Base-by-base conservation (phyloP, 2,797 vertebrate genomes). In the Coranthus polyacanthus region DNA sequence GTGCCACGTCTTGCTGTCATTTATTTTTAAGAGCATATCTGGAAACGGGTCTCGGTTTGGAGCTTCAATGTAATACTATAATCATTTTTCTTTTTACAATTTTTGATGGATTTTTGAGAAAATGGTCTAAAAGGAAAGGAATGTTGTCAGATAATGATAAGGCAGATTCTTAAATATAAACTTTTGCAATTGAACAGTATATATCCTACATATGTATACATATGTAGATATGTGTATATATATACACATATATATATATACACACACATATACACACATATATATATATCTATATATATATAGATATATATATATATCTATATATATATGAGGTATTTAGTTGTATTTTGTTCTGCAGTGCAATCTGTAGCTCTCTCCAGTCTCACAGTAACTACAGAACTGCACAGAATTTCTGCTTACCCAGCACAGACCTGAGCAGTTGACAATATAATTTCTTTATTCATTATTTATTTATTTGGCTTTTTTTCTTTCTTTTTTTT, bases 371-470 rank as follows among this genome's bases (percentile, higher is more conserved):
- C 46, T 26, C 37, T 56, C 18, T 54, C 22, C 68, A 60, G 42
- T 45, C 39, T 10, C 39, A 53, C 21, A 41, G 29, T 34, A 53
- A 21, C 51, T 29, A 24, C 38, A 80, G 37, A 68, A 50, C 36
- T 45, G 59, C 50, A 36, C 67, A 68, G 16, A 61, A 70, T 70
- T 66, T 65, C 66, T 75, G 79, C 78, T 81, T 82, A 78, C 65
- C 63, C 81, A 55, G 72, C 78, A 70, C 55, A 45, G 77, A 65
- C 72, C 68, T 66, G 38, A 77, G 61, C 62, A 51, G 50, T 71
- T 68, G 60, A 72, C 72, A 79, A 68, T 50, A 63, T 75, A 29
- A 69, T 78, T 78, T 76, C 44, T 69, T 42, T 55, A 52, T 69
- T 70, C 50, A 72, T 77, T 68, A 26, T 68, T 79, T 80, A 67